These are phyloP conservation scores for Coelopa frigida DNA, from an alignment of 1,140 invertebrate species.

Conservation along the genomic window DNA sequence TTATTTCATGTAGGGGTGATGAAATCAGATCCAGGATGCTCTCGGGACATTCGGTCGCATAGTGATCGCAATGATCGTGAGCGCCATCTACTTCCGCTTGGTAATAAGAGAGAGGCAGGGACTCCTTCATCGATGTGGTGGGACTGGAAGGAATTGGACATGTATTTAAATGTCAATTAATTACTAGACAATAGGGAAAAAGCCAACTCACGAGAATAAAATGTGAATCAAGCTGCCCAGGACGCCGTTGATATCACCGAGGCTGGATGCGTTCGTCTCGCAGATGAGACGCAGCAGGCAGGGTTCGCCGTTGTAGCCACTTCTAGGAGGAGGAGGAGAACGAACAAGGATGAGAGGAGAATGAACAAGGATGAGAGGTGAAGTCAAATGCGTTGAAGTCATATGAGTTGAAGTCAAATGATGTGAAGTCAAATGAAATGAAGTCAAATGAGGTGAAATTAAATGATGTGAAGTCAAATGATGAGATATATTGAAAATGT, in stretches of 20 bases:
- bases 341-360: not conserved
- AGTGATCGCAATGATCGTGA: conserved; percentile 33
- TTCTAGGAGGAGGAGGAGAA: conserved; percentile 12
- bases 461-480: not conserved
- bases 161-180: too few species aligned
- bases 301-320: conserved; percentile 23
- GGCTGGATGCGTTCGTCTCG: conserved; percentile 25
- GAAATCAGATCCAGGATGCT: conserved; percentile 32
- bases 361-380: not conserved
- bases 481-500: not conserved
- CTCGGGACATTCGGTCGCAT: conserved; percentile 27
- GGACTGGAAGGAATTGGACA: conserved; percentile 50
- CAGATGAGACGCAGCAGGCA: conserved; percentile 38
- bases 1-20: conserved; percentile 13
- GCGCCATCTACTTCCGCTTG: conserved; percentile 46
- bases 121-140: conserved; percentile 50
- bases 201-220: conserved; percentile 21
- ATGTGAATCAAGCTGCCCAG: conserved; percentile 33
- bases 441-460: not conserved
- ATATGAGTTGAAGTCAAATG: not conserved
- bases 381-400: not conserved
- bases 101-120: conserved; percentile 48
- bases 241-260: conserved; percentile 30
- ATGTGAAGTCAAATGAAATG: not conserved
- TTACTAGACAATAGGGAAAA: too few species aligned